Conservation (phyloP, 1,140 invertebrate species). For the Aphelinus certus region DNA sequence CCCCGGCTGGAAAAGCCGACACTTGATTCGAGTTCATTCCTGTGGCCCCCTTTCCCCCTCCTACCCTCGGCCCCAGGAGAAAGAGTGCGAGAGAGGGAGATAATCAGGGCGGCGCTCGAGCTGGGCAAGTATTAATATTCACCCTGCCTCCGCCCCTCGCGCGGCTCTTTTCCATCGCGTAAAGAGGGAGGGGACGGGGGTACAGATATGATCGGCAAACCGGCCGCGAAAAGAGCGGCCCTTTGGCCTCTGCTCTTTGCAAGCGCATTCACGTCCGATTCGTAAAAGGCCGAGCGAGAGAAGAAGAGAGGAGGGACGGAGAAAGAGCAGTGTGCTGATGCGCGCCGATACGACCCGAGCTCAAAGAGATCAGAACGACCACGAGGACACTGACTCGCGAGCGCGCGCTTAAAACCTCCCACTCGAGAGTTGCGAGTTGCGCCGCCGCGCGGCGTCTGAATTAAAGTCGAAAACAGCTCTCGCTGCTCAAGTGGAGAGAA, state of each 20-base stretch:
- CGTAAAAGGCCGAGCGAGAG: neutral
- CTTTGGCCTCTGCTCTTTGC: neutral
- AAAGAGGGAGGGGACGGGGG: too few species aligned
- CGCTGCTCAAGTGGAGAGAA: too few species aligned
- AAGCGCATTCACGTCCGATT: slow-evolving; percentile 1
- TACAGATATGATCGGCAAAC: slow-evolving; percentile 29
- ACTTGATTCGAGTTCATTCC: slow-evolving; percentile 32
- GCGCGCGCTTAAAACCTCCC: too few species aligned
- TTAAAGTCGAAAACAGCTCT: too few species aligned
- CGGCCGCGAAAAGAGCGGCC: slow-evolving; percentile 16
- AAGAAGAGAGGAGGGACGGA: neutral
- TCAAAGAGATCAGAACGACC: too few species aligned
- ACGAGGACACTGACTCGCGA: too few species aligned
- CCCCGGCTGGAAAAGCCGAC: slow-evolving; percentile 10
- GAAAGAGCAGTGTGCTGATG: too few species aligned
- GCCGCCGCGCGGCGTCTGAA: too few species aligned
- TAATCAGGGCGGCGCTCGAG: slow-evolving; percentile 17
- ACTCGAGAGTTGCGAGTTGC: too few species aligned
- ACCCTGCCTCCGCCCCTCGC: slow-evolving; percentile 4
- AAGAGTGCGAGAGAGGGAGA: slow-evolving; percentile 19
- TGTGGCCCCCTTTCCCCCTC: too few species aligned
- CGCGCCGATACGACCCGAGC: too few species aligned
- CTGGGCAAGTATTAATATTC: slow-evolving; percentile 36
- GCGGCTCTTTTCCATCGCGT: slow-evolving; percentile 3
- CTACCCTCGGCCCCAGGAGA: neutral